Evolutionary conservation across 1,140 invertebrate species (phyloP), one percentile per base, ranked within the genome.

Genomic region (Coelopa frigida): DNA sequence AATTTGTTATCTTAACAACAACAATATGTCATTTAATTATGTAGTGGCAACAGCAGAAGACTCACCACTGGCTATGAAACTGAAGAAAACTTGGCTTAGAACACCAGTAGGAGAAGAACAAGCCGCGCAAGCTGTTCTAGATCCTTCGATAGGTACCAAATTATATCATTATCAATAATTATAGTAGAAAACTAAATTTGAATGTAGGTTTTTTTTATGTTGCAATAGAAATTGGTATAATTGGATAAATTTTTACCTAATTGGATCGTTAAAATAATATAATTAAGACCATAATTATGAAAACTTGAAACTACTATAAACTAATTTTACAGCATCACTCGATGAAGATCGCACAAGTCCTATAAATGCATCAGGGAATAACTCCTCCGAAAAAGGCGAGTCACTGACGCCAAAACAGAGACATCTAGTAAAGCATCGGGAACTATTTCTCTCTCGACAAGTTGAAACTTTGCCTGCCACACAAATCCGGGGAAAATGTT

Each of bases 401-500:
- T 44, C 59, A 33, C 75, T 83, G 48, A 71, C 77, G 57, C 72
- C 72, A 49, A 89, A 89, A 66, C 87, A 94, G 70, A 81, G 89
- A 56, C 92, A 97, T 74, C 90, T 94, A 72, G 83, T 98, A 65
- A 95, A 95, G 70, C 95, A 98, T 68, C 81, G 95, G 58, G 97
- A 99, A 75, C 77, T 99, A 54, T 99, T 99, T 76, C 78, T 99
- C 35, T 97, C 95, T 7, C 82, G 96, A 53, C 94, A 98, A 76
- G 89, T 98, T 49, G 96, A 99, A 76, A 98, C 92, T 21, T 78
- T 99, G 64, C 93, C 95, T 31, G 95, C 95, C 39, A 99, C 94
- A 43, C 91, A 96, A 75, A 99, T 99, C 61, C 81, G 97, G 61
- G 96, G 96, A 64, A 99, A 99, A 79, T 99, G 96, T 77, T 87